These are phyloP conservation scores for Pegoplata infirma DNA, from an alignment of 2,888 invertebrate genomes.

Conservation along the genomic window DNA sequence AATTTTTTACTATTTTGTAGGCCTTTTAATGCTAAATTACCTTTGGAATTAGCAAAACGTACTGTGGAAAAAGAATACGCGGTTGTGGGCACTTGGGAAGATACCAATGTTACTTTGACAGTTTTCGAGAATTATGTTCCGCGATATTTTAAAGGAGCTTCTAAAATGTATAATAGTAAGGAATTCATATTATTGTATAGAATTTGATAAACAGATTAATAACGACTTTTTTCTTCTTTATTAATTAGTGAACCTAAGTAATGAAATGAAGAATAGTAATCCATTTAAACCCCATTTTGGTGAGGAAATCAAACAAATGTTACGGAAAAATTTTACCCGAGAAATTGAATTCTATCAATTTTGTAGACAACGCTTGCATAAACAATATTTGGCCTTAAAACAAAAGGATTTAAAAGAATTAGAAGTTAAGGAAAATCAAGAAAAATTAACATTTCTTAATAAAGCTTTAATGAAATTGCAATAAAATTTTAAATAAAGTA, in stretches of 20 bases:
- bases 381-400: slow-evolving; percentile 85
- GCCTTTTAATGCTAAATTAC: slow-evolving; percentile 90
- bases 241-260: slow-evolving; percentile 70
- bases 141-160: slow-evolving; percentile 87
- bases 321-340: slow-evolving; percentile 89
- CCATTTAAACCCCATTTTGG: slow-evolving; percentile 91
- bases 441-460: slow-evolving; percentile 7
- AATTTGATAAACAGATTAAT: not conserved
- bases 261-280: slow-evolving; percentile 86
- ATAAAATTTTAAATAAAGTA: too few relatives aligned
- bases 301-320: slow-evolving; percentile 89
- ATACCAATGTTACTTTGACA: slow-evolving; percentile 89
- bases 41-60: slow-evolving; percentile 88
- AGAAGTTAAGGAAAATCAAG: not conserved
- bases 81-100: slow-evolving; percentile 92
- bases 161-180: slow-evolving; percentile 82
- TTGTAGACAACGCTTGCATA: slow-evolving; percentile 89
- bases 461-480: slow-evolving; percentile 25
- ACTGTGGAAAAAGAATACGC: slow-evolving; percentile 91
- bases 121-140: slow-evolving; percentile 93
- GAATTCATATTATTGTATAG: too few relatives aligned
- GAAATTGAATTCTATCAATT: slow-evolving; percentile 97
- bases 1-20: slow-evolving; percentile 80
- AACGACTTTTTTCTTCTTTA: slow-evolving; percentile 25
- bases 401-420: slow-evolving; percentile 65